Percentiles rank a stretch among this genome's conserved stretches.
phyloP scores from a whole-genome alignment of 2,888 invertebrate genomes.

The Drosophila cracens region DNA sequence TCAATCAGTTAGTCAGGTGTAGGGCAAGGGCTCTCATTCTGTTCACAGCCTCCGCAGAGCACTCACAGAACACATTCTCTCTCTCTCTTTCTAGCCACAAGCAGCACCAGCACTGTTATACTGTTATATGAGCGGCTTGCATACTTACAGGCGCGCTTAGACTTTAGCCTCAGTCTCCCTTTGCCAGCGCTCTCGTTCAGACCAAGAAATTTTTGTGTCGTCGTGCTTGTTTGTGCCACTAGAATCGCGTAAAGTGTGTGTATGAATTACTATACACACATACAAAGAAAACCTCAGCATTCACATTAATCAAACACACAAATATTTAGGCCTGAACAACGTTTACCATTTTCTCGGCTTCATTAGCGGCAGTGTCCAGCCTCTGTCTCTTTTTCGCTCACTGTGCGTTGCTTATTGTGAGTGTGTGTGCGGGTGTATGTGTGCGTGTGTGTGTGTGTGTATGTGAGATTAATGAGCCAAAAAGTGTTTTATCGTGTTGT shows the following conservation, averaged over 20 bases:
- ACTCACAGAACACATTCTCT: neutral
- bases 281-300: slow-evolving; percentile 27
- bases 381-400: slow-evolving; percentile 10
- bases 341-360: slow-evolving; percentile 50
- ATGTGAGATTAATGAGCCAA: slow-evolving; percentile 73
- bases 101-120: slow-evolving; percentile 35
- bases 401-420: slow-evolving; percentile 1
- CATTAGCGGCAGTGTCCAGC: slow-evolving; percentile 51
- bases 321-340: slow-evolving; percentile 33
- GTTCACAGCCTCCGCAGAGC: slow-evolving; percentile 37
- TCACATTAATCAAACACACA: slow-evolving; percentile 55
- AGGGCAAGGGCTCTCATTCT: slow-evolving; percentile 4
- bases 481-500: slow-evolving; percentile 80
- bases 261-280: slow-evolving; percentile 1
- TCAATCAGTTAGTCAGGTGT: slow-evolving; percentile 32
- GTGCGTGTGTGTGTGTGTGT: slow-evolving; percentile 36
- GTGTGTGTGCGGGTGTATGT: slow-evolving; percentile 1
- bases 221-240: slow-evolving; percentile 39
- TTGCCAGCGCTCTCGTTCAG: slow-evolving; percentile 71
- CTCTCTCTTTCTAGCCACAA: slow-evolving; percentile 4
- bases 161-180: slow-evolving; percentile 63
- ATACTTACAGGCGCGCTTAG: slow-evolving; percentile 64
- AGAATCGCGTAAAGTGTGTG: slow-evolving; percentile 61
- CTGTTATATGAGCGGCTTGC: slow-evolving; percentile 61
- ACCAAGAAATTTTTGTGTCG: slow-evolving; percentile 42